These are phyloP conservation scores for Pteruthius melanotis DNA, from an alignment of 2,113 vertebrate genomes.

Conservation along the genomic window DNA sequence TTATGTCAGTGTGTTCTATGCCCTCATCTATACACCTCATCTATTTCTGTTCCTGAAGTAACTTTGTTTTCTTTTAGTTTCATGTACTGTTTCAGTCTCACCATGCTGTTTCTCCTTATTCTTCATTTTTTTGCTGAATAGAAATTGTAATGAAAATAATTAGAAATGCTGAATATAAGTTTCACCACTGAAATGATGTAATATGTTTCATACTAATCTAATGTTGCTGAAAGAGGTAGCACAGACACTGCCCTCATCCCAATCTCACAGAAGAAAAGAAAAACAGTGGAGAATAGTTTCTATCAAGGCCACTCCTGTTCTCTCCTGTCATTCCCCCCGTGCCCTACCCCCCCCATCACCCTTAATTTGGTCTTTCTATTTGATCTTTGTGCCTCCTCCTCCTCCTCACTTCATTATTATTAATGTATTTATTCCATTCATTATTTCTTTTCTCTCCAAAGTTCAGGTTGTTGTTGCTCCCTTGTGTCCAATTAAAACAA, in stretches of 20 bases:
- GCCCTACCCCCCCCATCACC: fast-evolving
- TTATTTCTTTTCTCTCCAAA: background rate
- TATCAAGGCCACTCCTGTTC: background rate
- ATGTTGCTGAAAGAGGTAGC: background rate
- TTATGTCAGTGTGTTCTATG: background rate
- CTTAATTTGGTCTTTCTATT: background rate
- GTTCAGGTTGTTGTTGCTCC: background rate
- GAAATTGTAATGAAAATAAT: background rate
- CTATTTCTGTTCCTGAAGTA: background rate
- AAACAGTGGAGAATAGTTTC: background rate
- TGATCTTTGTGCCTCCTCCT: background rate
- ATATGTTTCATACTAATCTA: background rate
- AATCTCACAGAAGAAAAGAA: background rate
- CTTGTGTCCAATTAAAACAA: background rate
- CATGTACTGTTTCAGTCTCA: background rate
- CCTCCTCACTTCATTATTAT: background rate
- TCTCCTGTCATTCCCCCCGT: background rate
- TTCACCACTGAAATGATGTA: background rate
- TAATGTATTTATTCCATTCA: background rate
- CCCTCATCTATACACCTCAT: background rate
- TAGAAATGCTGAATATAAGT: background rate
- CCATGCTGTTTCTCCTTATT: background rate
- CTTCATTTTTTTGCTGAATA: background rate
- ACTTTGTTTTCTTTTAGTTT: background rate
- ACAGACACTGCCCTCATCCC: background rate